These are phyloP conservation scores for Paratilapia polleni DNA, from an alignment of 2,113 vertebrate genomes.

Conservation along the genomic window DNA sequence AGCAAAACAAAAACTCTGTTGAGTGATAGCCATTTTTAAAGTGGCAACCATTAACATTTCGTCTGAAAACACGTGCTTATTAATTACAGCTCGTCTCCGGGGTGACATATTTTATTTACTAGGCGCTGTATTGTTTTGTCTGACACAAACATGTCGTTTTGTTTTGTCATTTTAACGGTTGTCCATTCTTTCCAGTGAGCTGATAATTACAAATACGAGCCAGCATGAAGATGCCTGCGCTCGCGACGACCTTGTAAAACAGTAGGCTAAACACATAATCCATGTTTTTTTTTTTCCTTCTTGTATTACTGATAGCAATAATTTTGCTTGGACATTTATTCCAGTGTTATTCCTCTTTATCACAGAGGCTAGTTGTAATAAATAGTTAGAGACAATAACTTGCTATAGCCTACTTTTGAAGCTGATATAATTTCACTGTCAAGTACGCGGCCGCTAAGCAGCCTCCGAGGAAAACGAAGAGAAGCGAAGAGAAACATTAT, in stretches of 20 bases:
- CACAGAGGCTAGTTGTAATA: neutral
- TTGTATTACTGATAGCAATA: neutral
- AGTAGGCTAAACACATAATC: neutral
- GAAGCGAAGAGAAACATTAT: slow-evolving; percentile 26
- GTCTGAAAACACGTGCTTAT: neutral
- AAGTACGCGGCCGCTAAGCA: slow-evolving; percentile 9
- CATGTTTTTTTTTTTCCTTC: neutral
- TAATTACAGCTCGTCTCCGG: neutral
- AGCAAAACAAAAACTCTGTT: slow-evolving; percentile 11
- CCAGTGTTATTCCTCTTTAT: neutral
- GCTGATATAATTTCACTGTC: slow-evolving; percentile 50
- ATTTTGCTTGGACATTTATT: neutral
- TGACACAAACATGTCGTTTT: neutral
- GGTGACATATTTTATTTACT: neutral
- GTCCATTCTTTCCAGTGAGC: neutral
- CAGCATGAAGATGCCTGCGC: neutral
- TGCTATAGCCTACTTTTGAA: slow-evolving; percentile 33
- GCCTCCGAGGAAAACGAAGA: slow-evolving; percentile 2
- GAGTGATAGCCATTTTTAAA: neutral
- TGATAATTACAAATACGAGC: neutral
- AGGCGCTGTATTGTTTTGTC: neutral
- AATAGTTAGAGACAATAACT: slow-evolving; percentile 7
- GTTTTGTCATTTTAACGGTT: neutral
- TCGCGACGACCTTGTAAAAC: neutral
- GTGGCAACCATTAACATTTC: neutral